Evolutionary conservation across 2,113 vertebrate genomes (phyloP).

Genomic region (Macrotis lagotis): DNA sequence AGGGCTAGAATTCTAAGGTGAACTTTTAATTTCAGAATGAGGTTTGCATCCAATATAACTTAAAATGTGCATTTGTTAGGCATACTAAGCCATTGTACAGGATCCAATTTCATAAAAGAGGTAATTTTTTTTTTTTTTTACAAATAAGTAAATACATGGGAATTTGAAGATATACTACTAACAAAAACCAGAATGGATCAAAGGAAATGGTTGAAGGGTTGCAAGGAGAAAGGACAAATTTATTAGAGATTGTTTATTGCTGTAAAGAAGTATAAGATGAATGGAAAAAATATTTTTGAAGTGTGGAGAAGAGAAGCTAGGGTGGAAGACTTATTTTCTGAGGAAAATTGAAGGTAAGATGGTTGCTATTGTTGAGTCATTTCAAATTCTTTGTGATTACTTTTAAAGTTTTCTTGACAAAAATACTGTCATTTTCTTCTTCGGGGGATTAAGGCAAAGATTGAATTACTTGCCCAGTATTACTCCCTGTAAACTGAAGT

Average conservation of each 20-base stretch:
- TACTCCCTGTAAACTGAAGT: too few relatives aligned
- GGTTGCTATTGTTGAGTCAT: too few relatives aligned
- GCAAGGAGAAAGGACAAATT: neutral
- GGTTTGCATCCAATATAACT: neutral
- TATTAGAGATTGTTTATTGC: neutral
- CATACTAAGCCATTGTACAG: too few relatives aligned
- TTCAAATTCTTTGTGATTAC: too few relatives aligned
- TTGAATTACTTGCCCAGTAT: too few relatives aligned
- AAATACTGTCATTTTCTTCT: too few relatives aligned
- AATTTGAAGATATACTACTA: neutral
- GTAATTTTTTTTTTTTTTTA: too few relatives aligned
- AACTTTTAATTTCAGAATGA: neutral
- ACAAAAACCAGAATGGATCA: neutral
- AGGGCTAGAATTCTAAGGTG: neutral
- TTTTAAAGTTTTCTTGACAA: too few relatives aligned
- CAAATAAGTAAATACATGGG: neutral
- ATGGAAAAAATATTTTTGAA: neutral
- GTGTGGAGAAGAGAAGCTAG: neutral
- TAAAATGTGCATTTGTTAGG: neutral
- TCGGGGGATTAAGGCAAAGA: too few relatives aligned
- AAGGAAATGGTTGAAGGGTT: neutral
- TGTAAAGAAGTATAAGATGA: neutral
- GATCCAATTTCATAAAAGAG: too few relatives aligned
- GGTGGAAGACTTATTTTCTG: too few relatives aligned
- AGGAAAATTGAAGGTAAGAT: too few relatives aligned